phyloP scores from a whole-genome alignment of 2,888 invertebrate species.

The Phengaris alcon region DNA sequence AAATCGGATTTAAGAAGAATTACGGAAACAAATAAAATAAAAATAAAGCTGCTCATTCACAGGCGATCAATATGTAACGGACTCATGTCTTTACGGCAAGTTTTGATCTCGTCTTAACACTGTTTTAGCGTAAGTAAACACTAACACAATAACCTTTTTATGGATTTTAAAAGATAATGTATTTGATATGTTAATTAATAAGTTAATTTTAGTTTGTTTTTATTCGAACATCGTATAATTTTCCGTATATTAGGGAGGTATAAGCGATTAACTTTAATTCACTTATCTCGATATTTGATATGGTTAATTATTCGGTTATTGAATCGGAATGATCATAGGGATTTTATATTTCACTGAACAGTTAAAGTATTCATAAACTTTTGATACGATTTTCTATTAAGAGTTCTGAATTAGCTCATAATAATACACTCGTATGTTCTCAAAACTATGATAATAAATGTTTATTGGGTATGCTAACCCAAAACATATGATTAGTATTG shows the following conservation, averaged over 20 bases:
- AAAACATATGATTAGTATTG: too few species aligned
- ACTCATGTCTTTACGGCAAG: conserved; percentile 44
- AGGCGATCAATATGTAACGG: conserved; percentile 43
- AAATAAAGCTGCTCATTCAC: conserved; percentile 46
- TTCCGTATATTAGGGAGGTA: conserved; percentile 11
- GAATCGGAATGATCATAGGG: not conserved
- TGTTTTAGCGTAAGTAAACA: conserved; percentile 44
- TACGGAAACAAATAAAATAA: conserved; percentile 21
- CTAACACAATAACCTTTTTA: conserved; percentile 42
- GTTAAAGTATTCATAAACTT: not conserved
- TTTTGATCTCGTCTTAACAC: conserved; percentile 37
- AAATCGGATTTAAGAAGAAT: not conserved
- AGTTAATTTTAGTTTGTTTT: conserved; percentile 9
- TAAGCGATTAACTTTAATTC: conserved; percentile 10
- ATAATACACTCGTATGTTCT: not conserved
- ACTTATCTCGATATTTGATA: conserved; percentile 6
- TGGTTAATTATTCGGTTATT: conserved; percentile 2
- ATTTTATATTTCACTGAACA: conserved; percentile 18
- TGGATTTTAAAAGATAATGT: conserved; percentile 27
- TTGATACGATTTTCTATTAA: conserved; percentile 7
- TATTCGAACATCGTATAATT: not conserved
- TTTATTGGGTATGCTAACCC: too few species aligned
- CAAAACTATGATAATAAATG: not conserved
- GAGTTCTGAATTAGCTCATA: not conserved
- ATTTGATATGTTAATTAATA: conserved; percentile 15